These are phyloP conservation scores for Aphidius ervi DNA, from an alignment of 1,140 invertebrate genomes.

Conservation along the genomic window DNA sequence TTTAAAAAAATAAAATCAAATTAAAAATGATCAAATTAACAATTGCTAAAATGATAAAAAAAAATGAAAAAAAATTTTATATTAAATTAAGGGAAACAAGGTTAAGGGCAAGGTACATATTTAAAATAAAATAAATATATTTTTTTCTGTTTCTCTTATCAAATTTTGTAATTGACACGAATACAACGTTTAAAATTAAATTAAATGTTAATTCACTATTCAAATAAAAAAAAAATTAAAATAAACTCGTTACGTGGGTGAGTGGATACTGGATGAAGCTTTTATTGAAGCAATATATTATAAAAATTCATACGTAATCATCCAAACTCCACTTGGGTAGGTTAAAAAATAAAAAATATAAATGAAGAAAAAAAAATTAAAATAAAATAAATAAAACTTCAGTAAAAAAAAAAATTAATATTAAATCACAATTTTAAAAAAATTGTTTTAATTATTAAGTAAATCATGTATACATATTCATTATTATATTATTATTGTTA, in stretches of 20 bases:
- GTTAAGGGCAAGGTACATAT: constrained; percentile 14
- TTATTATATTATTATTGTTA: constrained; percentile 48
- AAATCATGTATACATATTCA: constrained; percentile 31
- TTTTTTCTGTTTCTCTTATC: constrained; percentile 9
- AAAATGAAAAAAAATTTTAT: not conserved
- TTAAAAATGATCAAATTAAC: too few species aligned
- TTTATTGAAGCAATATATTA: not conserved
- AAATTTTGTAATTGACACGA: constrained; percentile 16
- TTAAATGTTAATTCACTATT: constrained; percentile 25
- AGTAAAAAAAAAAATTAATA: constrained; percentile 37
- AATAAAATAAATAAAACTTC: constrained; percentile 6
- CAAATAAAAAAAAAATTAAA: constrained; percentile 29
- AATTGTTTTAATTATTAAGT: constrained; percentile 30
- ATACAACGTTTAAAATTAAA: constrained; percentile 16
- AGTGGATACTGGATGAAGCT: constrained; percentile 1
- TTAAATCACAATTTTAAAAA: constrained; percentile 29
- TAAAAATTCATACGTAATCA: not conserved
- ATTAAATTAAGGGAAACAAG: constrained; percentile 5
- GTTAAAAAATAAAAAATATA: constrained; percentile 26
- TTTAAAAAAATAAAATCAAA: too few species aligned
- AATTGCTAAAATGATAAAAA: too few species aligned
- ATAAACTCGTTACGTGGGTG: constrained; percentile 22
- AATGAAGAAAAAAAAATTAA: not conserved
- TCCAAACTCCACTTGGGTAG: constrained; percentile 33
- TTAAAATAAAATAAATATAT: constrained; percentile 15